Evolutionary conservation across 2,113 vertebrate genomes (phyloP).

Genomic region (Clinocottus analis): DNA sequence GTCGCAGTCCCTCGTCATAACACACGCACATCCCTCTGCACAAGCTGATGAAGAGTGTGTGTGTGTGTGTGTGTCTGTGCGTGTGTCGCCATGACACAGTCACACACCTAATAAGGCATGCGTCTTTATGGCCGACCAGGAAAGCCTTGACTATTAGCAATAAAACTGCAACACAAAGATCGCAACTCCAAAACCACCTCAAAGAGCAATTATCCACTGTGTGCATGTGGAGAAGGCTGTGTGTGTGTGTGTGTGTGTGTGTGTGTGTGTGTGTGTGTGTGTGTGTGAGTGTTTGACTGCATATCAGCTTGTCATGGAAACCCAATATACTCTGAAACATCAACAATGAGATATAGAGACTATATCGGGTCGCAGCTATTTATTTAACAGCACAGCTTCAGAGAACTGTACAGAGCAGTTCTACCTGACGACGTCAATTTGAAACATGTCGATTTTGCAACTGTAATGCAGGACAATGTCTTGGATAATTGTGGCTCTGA

Average conservation of each 20-base stretch:
- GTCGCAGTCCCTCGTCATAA: background rate
- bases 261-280: conserved; percentile 16
- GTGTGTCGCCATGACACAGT: background rate
- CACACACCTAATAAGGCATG: conserved; percentile 46
- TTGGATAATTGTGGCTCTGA: too few species aligned
- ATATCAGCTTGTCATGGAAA: conserved; percentile 12
- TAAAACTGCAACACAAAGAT: conserved; percentile 37
- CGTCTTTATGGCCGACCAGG: conserved; percentile 15
- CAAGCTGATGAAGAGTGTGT: conserved; percentile 5
- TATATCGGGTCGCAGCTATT: background rate
- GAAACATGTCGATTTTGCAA: background rate
- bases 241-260: conserved; percentile 27
- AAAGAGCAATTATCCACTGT: conserved; percentile 26
- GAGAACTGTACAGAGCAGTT: background rate
- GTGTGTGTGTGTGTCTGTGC: background rate
- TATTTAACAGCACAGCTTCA: conserved; percentile 7
- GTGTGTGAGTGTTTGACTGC: conserved; percentile 11
- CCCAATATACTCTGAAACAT: conserved; percentile 27
- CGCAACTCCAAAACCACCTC: conserved; percentile 35
- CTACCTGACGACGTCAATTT: background rate
- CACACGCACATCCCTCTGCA: conserved; percentile 1
- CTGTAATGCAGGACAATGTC: background rate
- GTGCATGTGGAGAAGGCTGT: background rate
- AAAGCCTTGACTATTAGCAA: background rate
- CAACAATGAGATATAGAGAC: conserved; percentile 28